These are phyloP conservation scores for Arnoldichthys spilopterus DNA, from an alignment of 2,797 vertebrate species.

Conservation along the genomic window DNA sequence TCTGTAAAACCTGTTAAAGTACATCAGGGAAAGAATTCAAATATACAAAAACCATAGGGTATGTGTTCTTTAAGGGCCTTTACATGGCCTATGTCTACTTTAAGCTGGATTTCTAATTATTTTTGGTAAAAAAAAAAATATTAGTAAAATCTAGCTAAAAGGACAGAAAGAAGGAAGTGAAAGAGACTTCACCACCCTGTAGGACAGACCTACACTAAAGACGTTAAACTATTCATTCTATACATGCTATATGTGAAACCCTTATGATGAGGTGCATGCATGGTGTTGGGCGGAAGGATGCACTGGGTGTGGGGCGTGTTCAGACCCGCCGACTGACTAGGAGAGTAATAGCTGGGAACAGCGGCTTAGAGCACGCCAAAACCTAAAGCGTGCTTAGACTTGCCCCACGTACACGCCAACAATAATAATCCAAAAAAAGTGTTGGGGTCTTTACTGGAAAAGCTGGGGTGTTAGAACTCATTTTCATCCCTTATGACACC, in stretches of 20 bases:
- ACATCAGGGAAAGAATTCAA: no score
- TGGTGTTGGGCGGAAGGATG: constrained; percentile 62
- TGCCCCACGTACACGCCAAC: constrained; percentile 59
- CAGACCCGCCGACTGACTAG: constrained; percentile 74
- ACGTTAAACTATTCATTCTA: neutral
- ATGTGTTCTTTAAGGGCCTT: no score
- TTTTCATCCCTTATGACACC: constrained; percentile 75
- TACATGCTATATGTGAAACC: constrained; percentile 26
- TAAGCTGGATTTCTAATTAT: no score
- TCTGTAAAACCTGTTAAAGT: no score
- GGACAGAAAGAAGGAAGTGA: neutral
- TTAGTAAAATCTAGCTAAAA: no score
- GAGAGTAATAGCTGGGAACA: constrained; percentile 77
- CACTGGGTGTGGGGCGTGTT: constrained; percentile 74
- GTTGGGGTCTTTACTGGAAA: constrained; percentile 68
- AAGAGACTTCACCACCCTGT: neutral
- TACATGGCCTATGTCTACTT: no score
- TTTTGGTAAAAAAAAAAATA: no score
- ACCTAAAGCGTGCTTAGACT: constrained; percentile 68
- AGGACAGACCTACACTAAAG: neutral
- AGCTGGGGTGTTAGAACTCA: constrained; percentile 79
- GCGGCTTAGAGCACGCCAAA: constrained; percentile 71
- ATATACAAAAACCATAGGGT: no score
- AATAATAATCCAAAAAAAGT: constrained; percentile 45
- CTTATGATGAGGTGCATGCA: constrained; percentile 35